phyloP scores from a whole-genome alignment of 2,797 vertebrate species.

The Ctenosaura bakeri region DNA sequence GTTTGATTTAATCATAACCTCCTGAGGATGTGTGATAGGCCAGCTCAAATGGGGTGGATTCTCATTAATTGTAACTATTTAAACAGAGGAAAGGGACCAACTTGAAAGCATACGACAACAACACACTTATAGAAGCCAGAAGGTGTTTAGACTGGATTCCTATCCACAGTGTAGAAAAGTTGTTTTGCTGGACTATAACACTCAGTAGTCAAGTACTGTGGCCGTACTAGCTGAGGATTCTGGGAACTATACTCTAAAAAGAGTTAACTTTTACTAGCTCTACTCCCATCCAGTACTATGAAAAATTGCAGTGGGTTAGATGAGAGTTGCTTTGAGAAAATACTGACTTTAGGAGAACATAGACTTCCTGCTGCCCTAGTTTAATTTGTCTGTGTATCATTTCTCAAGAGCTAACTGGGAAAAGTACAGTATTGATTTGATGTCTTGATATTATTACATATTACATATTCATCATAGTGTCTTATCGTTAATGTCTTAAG shows the following conservation, averaged over 20 bases:
- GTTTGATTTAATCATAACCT: too few species aligned
- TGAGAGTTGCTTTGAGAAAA: slow-evolving; percentile 15
- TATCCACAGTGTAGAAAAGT: neutral
- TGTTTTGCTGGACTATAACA: too few species aligned
- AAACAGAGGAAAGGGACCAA: too few species aligned
- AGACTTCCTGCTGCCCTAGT: slow-evolving; percentile 3
- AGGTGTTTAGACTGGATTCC: slow-evolving; percentile 26
- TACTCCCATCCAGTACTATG: accelerated
- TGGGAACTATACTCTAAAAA: too few species aligned
- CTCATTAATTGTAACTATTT: too few species aligned
- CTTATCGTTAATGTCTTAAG: slow-evolving; percentile 83
- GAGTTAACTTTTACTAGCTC: too few species aligned
- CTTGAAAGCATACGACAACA: too few species aligned
- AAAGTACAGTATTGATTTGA: slow-evolving; percentile 75
- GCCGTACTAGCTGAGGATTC: too few species aligned
- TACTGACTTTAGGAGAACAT: slow-evolving; percentile 35
- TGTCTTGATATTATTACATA: slow-evolving; percentile 49
- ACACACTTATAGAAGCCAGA: neutral
- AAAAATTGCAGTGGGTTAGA: neutral
- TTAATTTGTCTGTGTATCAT: slow-evolving; percentile 44
- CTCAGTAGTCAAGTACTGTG: too few species aligned
- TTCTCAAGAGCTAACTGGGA: slow-evolving; percentile 35
- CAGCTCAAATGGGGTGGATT: too few species aligned
- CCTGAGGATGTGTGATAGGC: too few species aligned
- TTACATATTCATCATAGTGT: slow-evolving; percentile 69